phyloP scores from a whole-genome alignment of 1,140 invertebrate genomes.

The Hormaphis cornu region DNA sequence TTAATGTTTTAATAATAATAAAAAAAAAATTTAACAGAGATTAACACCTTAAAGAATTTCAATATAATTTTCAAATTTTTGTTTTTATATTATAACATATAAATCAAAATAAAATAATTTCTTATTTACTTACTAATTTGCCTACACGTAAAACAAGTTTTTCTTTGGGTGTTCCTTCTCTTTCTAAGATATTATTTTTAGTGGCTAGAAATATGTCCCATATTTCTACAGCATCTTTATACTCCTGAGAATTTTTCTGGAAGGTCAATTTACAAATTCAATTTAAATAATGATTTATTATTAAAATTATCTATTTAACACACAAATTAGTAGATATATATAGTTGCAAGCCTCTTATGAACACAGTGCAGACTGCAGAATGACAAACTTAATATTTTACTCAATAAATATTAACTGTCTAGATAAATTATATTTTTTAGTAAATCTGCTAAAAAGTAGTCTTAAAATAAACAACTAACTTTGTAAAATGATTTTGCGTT shows the following conservation, averaged over 20 bases:
- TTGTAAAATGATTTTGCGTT: constrained; percentile 92
- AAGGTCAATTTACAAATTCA: constrained; percentile 32
- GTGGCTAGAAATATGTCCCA: constrained; percentile 69
- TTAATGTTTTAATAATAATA: too few species aligned
- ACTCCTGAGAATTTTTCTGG: constrained; percentile 68
- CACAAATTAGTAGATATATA: too few species aligned
- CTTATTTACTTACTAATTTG: constrained; percentile 42
- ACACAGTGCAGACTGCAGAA: too few species aligned
- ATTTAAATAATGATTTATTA: too few species aligned
- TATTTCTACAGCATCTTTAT: constrained; percentile 82
- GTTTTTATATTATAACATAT: too few species aligned
- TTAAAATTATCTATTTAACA: too few species aligned
- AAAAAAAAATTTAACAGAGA: too few species aligned
- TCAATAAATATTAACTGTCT: neutral
- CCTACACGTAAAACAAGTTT: constrained; percentile 52
- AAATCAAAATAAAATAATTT: too few species aligned
- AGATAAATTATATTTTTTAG: neutral
- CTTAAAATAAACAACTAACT: constrained; percentile 42
- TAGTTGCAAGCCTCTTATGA: too few species aligned
- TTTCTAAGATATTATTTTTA: constrained; percentile 47
- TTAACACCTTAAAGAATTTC: too few species aligned
- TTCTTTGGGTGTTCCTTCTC: constrained; percentile 45
- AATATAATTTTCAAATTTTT: too few species aligned
- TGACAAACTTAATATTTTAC: too few species aligned
- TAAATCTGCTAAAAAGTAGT: neutral